Base-by-base conservation (phyloP, 2,113 vertebrate genomes). In the Pterocles gutturalis region DNA sequence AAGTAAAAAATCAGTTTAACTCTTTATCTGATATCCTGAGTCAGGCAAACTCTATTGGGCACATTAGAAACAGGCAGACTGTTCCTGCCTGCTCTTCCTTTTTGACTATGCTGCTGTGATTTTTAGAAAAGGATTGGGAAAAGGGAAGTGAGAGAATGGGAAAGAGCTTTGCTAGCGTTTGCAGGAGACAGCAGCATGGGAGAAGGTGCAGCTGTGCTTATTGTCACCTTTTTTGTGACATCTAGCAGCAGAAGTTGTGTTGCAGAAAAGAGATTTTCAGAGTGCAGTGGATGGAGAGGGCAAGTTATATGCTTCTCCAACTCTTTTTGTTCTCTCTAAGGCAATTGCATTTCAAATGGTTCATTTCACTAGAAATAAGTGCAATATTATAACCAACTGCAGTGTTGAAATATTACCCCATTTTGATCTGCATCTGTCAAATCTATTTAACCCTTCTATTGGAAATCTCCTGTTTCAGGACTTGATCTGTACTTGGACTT, bases 1-100 rank as follows among this genome's bases (percentile, higher is more conserved):
- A 58, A 92, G 58, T 46, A 79, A 83, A 96, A 95, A 95, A 87
- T 54, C 8, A 1, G n/a, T 92, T 95, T 96, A 95, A 80, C 71
- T 89, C 49, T 77, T 58, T 89, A 54, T 95, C 72, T 95, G 80
- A 70, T 96, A 51, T 54, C 89, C 72, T 66, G 17, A 90, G 53
- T 90, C 78, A 83, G 75, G 71, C 61, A 70, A 86, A 87, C 36
- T 65, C 76, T 70, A 4, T 36, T 81, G 46, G 11, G 14, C 36
- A 17, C 21, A 2, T 70, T 54, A 67, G 80, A 77, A 92, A 73
- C 16, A 78, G 31, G 31, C 49, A 69, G n/a, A 29, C 11, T 46
- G 11, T 81, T 86, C 55, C 22, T 82, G 17, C 43, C 48, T 84
- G 34, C 64, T 78, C 46, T 25, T 72, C 34, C 9, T 73, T 46